phyloP scores from a whole-genome alignment of 2,888 invertebrate genomes.

The Octodonta nipae region DNA sequence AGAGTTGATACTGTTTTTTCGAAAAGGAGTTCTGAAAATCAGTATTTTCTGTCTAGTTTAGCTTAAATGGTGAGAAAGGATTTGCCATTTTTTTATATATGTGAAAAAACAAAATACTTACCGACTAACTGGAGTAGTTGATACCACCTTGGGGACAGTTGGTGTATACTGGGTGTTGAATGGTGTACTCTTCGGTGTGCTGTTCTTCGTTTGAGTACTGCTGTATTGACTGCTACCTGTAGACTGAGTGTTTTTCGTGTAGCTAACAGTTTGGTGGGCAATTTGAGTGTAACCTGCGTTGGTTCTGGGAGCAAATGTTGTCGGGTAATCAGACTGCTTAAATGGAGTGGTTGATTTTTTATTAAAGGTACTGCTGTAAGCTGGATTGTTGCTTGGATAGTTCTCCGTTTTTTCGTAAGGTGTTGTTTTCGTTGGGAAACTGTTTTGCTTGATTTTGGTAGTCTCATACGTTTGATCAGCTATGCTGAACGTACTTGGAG shows the following conservation, averaged over 20 bases:
- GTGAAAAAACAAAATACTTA: slow-evolving; percentile 6
- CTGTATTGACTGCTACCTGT: too few species aligned
- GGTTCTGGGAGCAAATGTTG: slow-evolving; percentile 30
- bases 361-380: slow-evolving; percentile 20
- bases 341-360: slow-evolving; percentile 23
- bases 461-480: slow-evolving; percentile 20
- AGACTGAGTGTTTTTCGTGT: slow-evolving; percentile 20
- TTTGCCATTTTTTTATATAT: too few species aligned
- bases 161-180: slow-evolving; percentile 34
- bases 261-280: slow-evolving; percentile 20
- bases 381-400: slow-evolving; percentile 20
- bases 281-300: slow-evolving; percentile 27
- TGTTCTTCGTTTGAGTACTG: slow-evolving; percentile 10
- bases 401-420: slow-evolving; percentile 18
- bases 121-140: slow-evolving; percentile 23
- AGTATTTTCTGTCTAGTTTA: too few species aligned
- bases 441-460: slow-evolving; percentile 15
- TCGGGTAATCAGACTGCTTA: slow-evolving; percentile 24
- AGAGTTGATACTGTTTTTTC: too few species aligned
- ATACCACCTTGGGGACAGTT: slow-evolving; percentile 32
- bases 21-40: too few species aligned
- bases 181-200: slow-evolving; percentile 25
- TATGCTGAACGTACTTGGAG: too few species aligned
- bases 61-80: too few species aligned
- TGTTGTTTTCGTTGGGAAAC: slow-evolving; percentile 17